phyloP scores from a whole-genome alignment of 2,888 invertebrate genomes.

The Hylaea fasciaria region DNA sequence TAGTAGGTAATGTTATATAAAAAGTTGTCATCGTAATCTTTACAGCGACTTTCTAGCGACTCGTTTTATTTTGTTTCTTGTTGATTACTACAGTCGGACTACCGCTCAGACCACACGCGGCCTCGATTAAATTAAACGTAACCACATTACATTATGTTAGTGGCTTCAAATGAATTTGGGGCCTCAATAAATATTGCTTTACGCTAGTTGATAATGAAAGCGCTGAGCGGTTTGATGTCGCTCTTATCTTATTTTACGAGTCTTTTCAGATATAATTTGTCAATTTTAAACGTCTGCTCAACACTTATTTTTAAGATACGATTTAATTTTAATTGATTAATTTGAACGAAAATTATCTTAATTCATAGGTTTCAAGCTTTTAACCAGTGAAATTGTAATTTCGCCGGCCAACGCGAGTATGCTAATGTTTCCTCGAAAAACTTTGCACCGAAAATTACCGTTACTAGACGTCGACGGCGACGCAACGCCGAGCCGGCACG shows the following conservation, averaged over 20 bases:
- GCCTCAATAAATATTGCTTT: conserved; percentile 67
- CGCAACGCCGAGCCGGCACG: conserved; percentile 62
- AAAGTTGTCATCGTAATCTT: conserved; percentile 60
- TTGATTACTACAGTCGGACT: conserved; percentile 67
- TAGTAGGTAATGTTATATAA: conserved; percentile 50
- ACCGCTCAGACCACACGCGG: conserved; percentile 77
- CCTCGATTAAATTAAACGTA: conserved; percentile 75
- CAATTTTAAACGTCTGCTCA: conserved; percentile 27
- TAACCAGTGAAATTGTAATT: conserved; percentile 11
- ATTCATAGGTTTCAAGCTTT: conserved; percentile 3
- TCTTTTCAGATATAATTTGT: conserved; percentile 31
- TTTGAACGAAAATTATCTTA: background rate
- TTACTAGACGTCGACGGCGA: conserved; percentile 48
- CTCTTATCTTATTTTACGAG: conserved; percentile 49
- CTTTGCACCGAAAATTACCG: conserved; percentile 57
- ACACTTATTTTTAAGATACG: background rate
- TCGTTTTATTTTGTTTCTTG: conserved; percentile 67
- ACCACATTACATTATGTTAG: conserved; percentile 71
- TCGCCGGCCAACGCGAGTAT: conserved; percentile 43
- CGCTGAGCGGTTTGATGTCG: conserved; percentile 50
- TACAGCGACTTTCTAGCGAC: conserved; percentile 65
- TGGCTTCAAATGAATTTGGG: conserved; percentile 65
- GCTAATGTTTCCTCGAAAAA: conserved; percentile 66
- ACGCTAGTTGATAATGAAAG: conserved; percentile 60
- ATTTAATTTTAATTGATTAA: conserved; percentile 7